Conservation (phyloP, 2,797 vertebrate genomes). For the Bryconaethiops microstoma region DNA sequence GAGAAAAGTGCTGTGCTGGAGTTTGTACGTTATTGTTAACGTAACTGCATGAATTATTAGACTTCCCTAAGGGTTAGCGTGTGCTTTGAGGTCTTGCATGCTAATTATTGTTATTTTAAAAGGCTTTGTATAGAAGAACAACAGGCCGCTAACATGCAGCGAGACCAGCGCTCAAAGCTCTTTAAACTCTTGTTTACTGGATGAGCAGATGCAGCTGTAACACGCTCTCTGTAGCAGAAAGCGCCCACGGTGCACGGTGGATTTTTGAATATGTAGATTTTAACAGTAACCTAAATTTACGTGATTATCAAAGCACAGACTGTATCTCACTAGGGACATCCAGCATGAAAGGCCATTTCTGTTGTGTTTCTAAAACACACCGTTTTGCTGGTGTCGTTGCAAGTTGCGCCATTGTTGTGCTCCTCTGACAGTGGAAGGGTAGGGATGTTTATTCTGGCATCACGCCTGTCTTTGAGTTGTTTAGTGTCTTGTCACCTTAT, state of each 20-base stretch:
- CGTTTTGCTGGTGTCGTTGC: background rate
- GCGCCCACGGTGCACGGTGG: background rate
- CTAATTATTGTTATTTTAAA: slow-evolving; percentile 50
- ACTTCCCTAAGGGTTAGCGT: slow-evolving; percentile 8
- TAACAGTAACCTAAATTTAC: background rate
- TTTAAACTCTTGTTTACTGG: background rate
- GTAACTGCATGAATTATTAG: slow-evolving; percentile 48
- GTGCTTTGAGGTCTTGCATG: slow-evolving; percentile 44
- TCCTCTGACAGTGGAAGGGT: slow-evolving; percentile 17
- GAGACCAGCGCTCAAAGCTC: background rate
- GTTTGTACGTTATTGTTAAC: slow-evolving; percentile 41
- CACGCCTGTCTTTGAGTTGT: slow-evolving; percentile 1
- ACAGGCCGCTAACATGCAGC: background rate
- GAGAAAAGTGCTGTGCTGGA: slow-evolving; percentile 22
- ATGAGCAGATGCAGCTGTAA: background rate
- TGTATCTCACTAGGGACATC: background rate
- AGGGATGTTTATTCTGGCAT: background rate
- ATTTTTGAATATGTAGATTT: slow-evolving; percentile 32
- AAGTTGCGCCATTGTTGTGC: background rate
- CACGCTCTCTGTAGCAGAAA: background rate
- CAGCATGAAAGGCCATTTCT: background rate
- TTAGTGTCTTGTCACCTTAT: slow-evolving; percentile 27
- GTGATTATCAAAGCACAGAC: background rate
- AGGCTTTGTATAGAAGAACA: slow-evolving; percentile 45
- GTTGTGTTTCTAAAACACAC: background rate